A percentile compares a stretch with the other conserved stretches of the same genome.
These are phyloP conservation scores for Etheostoma nigrum DNA, from an alignment of 2,797 vertebrate species.

Conservation along the genomic window DNA sequence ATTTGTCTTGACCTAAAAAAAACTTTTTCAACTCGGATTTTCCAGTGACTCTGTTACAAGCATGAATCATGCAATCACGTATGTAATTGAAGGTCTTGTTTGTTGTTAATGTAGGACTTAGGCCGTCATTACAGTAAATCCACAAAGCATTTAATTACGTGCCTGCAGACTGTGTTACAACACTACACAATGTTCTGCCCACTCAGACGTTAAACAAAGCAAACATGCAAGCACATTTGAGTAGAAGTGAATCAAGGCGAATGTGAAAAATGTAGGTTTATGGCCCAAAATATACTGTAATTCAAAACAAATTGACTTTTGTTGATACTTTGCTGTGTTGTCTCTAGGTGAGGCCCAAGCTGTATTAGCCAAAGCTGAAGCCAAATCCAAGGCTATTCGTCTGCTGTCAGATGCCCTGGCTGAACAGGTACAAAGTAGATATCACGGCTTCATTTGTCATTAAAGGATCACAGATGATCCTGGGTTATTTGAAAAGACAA, in stretches of 20 bases:
- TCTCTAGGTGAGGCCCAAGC: slow-evolving; percentile 89
- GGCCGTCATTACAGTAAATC: slow-evolving; percentile 49
- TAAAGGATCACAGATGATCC: slow-evolving; percentile 9
- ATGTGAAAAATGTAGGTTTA: slow-evolving; percentile 15
- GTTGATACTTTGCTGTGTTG: slow-evolving; percentile 6
- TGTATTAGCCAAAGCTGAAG: slow-evolving; percentile 88
- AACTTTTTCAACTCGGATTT: slow-evolving; percentile 23
- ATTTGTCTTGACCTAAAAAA: not conserved
- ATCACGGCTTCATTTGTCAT: not conserved
- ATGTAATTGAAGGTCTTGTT: slow-evolving; percentile 56
- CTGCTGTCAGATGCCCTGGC: slow-evolving; percentile 87
- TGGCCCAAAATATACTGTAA: not conserved
- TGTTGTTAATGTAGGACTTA: slow-evolving; percentile 28
- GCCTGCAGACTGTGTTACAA: slow-evolving; percentile 42
- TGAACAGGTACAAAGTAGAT: slow-evolving; percentile 82
- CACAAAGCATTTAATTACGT: slow-evolving; percentile 60
- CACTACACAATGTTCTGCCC: slow-evolving; percentile 16
- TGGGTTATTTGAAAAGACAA: not conserved
- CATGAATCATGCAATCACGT: slow-evolving; percentile 9
- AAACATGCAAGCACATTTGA: not conserved
- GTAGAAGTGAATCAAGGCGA: not conserved
- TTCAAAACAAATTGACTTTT: slow-evolving; percentile 1
- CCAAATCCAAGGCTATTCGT: slow-evolving; percentile 89
- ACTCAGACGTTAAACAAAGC: slow-evolving; percentile 35
- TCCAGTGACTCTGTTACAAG: slow-evolving; percentile 15